Base-by-base conservation (phyloP, 2,888 invertebrate genomes). In the Diplolepis rosae region DNA sequence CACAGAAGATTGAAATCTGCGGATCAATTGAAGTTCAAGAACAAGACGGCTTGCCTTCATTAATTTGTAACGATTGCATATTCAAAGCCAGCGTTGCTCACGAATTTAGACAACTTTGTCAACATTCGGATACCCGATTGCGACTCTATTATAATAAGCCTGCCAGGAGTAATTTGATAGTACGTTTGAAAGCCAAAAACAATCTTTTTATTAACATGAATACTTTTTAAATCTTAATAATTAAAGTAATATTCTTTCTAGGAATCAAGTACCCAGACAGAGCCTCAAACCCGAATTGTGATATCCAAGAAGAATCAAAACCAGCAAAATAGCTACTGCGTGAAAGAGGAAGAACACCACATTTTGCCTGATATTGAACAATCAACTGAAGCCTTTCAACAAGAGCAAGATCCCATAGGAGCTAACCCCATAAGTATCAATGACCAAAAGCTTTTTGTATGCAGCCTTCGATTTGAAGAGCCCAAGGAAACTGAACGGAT, bases 71-170 rank as follows among this genome's bases (percentile, higher is more conserved):
- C 69, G 82, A 84, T 42, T 89, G 88, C 72, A 77, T 85, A 68
- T 88, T 87, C 66, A 89, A 88, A 77, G 87, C 87, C n/a, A 87
- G 80, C 13, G 82, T 88, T 24, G 88, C 88, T 15, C 85, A 88
- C 61, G 88, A 88, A 71, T 89, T 89, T 74, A 83, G 88, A 39
- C 85, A 88, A 48, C 85, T 86, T 51, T 89, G 88, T 72, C 88
- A 88, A 75, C 83, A 85, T 48, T 89, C 88, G 6, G 88, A 89
- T 68, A 79, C 87, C 32, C 83, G 84, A 71, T 76, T 89, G 42
- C 76, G 88, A 71, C 80, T 88, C 70, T 84, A 84, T 71, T 88
- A 85, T 65, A 86, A 87, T 71, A 89, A 89, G 73, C 86, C 88
- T 51, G 72, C 78, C 2, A 84, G 79, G 73, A 77, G 74, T 70